Base-by-base conservation (phyloP, 1,140 invertebrate species). In the Nylanderia fulva region DNA sequence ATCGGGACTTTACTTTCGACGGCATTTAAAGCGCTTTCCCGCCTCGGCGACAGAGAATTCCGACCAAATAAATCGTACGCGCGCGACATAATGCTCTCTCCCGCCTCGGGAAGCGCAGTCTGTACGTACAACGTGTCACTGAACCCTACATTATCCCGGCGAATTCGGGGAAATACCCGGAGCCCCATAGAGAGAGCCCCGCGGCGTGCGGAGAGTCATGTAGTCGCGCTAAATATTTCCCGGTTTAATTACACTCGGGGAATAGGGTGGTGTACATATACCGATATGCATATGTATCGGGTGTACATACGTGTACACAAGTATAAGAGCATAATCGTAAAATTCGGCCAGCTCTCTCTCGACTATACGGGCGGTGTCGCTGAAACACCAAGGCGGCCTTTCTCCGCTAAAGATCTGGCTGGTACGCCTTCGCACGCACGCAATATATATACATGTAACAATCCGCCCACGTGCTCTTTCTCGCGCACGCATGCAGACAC, bases 241-340 rank as follows among this genome's bases (percentile, higher is more conserved):
- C 52, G 61, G 66, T 72, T 82, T 82, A 82, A 82, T 82, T 82
- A 82, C 66, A 82, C 36, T n/a, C 33, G 66, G 52, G 36, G 24
- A 6, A 48, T 48, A 48, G 15, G 3, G 6, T n/a, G 4, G 4
- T 15, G 15, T 13, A 42, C 13, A 42, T 13, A 42, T 42, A 42
- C 13, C 11, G 11, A 45, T 45, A 3, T 11, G 8, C 58, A 71
- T 79, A 68, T 58, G 71, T 39, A 24, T 71, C 42, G 75, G 18
- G 33, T 48, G 45, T 48, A 48, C 45, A 48, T 18, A 13, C 1
- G 66, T 42, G 11, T 69, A 54, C 56, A 82, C 48, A n/a, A n/a
- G n/a, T n/a, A 36, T 82, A 82, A 82, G 77, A 72, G 72, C 77
- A 82, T 82, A 82, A 82, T 82, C 77, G 66, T 82, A 82, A 82